phyloP scores from a whole-genome alignment of 2,888 invertebrate genomes.

The Xanthostigma xanthostigma region DNA sequence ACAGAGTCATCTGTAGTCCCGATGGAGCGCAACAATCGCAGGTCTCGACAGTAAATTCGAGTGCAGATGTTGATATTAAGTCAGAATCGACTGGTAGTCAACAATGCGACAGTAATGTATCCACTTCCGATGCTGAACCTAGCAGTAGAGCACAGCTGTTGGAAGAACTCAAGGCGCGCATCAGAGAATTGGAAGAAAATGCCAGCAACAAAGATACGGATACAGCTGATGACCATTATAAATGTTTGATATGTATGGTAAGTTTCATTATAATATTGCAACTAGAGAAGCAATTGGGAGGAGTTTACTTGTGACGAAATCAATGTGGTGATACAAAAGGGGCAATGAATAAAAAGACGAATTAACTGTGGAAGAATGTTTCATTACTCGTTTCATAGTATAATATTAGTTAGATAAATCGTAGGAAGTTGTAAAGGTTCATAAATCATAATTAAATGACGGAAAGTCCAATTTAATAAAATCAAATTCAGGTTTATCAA shows the following conservation, averaged over 20 bases:
- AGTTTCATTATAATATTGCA: slow-evolving; percentile 19
- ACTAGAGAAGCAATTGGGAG: neutral
- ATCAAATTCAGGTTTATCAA: too few relatives aligned
- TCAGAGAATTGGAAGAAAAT: slow-evolving; percentile 35
- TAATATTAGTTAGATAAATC: too few relatives aligned
- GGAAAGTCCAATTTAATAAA: too few relatives aligned
- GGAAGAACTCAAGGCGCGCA: slow-evolving; percentile 39
- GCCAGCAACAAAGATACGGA: slow-evolving; percentile 20
- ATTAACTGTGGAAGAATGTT: neutral
- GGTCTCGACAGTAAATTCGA: slow-evolving; percentile 27
- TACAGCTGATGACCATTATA: slow-evolving; percentile 37
- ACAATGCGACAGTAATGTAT: slow-evolving; percentile 31
- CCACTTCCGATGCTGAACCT: slow-evolving; percentile 30
- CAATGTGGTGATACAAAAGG: too few relatives aligned
- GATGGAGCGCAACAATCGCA: slow-evolving; percentile 24
- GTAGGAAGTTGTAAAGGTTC: too few relatives aligned
- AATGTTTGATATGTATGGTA: slow-evolving; percentile 64
- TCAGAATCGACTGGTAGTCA: slow-evolving; percentile 21
- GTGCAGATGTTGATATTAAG: slow-evolving; percentile 28
- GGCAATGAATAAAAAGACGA: too few relatives aligned
- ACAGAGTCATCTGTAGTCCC: slow-evolving; percentile 6
- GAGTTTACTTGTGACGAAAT: too few relatives aligned
- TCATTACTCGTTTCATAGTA: too few relatives aligned
- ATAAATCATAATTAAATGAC: too few relatives aligned
- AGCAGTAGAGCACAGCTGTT: slow-evolving; percentile 32